Base-by-base conservation (phyloP, 2,113 vertebrate genomes). In the human region DNA sequence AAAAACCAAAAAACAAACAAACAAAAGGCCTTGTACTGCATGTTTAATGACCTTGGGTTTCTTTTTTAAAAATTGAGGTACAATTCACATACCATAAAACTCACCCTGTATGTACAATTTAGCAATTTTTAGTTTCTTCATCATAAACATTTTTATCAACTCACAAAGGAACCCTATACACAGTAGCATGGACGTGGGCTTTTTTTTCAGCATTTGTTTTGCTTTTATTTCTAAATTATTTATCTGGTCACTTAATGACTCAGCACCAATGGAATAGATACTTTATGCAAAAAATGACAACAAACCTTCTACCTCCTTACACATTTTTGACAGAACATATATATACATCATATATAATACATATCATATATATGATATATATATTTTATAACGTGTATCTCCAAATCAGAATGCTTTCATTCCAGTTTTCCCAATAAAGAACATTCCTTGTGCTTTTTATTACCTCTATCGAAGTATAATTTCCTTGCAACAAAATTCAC, bases 191-290 rank as follows among this genome's bases (percentile, higher is more conserved):
- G 22, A 79, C n/a, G 75, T 70, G 40, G 16, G n/a, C 75, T 97
- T 87, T 30, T 61, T 61, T 61, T 5, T 64, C 57, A 92, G 89
- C 35, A 17, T 85, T 92, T 76, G 32, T 57, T 90, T 89, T 88
- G 18, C 73, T 81, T 97, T 88, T 92, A 79, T 90, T 92, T 85
- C 40, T 81, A 89, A 89, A 80, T 97, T 75, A 90, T 35, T 94
- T 84, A 18, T 85, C 48, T 82, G 64, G 57, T 92, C 45, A 86
- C 30, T 61, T 70, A 89, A 80, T 84, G 38, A n/a, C 27, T 68
- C 72, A 89, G 27, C 40, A 89, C 18, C 73, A 85, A 73, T 30
- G 2, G 76, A 52, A 90, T 93, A 81, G 12, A 72, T 66, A 72
- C 25, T 66, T 79, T 75, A 48, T 43, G 22, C 87, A 93, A 35